Evolutionary conservation across 2,113 vertebrate genomes (phyloP).

Genomic region (Ammodramus savannarum): DNA sequence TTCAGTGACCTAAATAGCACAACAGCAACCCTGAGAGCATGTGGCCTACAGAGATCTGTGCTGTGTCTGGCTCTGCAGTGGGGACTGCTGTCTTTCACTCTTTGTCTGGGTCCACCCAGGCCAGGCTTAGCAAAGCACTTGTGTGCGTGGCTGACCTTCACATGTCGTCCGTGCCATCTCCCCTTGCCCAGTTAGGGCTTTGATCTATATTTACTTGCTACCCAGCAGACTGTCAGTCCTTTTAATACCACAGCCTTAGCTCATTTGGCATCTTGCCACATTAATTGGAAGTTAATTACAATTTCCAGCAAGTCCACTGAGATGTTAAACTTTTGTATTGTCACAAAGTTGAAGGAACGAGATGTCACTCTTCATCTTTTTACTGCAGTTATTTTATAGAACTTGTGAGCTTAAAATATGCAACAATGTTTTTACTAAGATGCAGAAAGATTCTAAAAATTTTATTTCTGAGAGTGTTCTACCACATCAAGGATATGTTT

Average conservation of each 20-base stretch:
- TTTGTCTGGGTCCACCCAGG: not conserved
- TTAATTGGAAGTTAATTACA: slow-evolving; percentile 42
- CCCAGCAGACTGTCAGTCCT: not conserved
- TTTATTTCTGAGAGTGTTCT: not conserved
- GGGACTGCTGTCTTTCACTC: not conserved
- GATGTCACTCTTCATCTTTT: not conserved
- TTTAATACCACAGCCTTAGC: not conserved
- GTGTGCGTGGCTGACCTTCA: not conserved
- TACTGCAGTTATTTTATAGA: not conserved
- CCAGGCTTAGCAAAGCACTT: not conserved
- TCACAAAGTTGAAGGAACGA: not conserved
- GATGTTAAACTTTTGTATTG: not conserved
- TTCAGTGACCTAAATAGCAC: not conserved
- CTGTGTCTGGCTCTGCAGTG: not conserved
- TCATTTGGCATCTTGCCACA: slow-evolving; percentile 10
- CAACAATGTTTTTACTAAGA: not conserved
- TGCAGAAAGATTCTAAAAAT: not conserved
- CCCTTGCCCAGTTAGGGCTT: not conserved
- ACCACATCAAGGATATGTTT: not conserved
- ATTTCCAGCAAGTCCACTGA: not conserved
- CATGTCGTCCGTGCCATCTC: not conserved
- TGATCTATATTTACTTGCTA: slow-evolving; percentile 7
- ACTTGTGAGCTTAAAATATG: not conserved
- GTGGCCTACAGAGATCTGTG: not conserved
- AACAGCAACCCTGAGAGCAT: not conserved